Base-by-base conservation (phyloP, 2,888 invertebrate species). In the Aspidapion aeneum region DNA sequence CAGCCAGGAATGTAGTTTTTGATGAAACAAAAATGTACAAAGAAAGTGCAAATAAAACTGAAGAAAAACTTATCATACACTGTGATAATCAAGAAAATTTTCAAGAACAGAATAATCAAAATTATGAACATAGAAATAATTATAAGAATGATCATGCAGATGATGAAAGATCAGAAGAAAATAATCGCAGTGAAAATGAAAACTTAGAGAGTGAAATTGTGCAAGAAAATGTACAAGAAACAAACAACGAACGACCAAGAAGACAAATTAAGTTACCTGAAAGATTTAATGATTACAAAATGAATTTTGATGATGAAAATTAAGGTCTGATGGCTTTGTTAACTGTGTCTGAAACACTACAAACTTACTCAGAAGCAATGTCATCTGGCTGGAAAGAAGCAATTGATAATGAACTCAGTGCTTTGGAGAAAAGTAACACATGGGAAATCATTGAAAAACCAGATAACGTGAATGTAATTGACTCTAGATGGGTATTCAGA, bases 211-310 rank as follows among this genome's bases (percentile, higher is more conserved):
- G 12, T 35, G 5, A 35, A 12, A 35, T 3, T 35, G 35, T 7
- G 12, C 5, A 35, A 7, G 35, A 35, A 12, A 35, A 35, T 7
- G 12, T 35, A 7, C 5, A 7, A 35, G 35, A 35, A 12, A 7
- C 35, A 35, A 12, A 35, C 5, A 49, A 61, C 16, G 19, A 61
- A 5, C 55, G 21, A 35, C 56, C 7, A 21, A 56, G 12, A 21
- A 21, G 56, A 20, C 17, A 9, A 20, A 49, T 7, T 16, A 21
- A 48, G 17, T 48, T 49, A 56, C 62, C 64, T 2, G 35, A 51
- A 49, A 54, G 57, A 61, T 63, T 62, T 21, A 19, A 61, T 17
- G 66, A 68, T 22, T 68, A 64, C 61, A 60, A 61, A 55, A 21
- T 64, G 48, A 21, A 63, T 35, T 62, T 22, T 55, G 58, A 58